Evolutionary conservation across 2,888 invertebrate genomes (phyloP).

Genomic region (Aphidoletes aphidimyza): DNA sequence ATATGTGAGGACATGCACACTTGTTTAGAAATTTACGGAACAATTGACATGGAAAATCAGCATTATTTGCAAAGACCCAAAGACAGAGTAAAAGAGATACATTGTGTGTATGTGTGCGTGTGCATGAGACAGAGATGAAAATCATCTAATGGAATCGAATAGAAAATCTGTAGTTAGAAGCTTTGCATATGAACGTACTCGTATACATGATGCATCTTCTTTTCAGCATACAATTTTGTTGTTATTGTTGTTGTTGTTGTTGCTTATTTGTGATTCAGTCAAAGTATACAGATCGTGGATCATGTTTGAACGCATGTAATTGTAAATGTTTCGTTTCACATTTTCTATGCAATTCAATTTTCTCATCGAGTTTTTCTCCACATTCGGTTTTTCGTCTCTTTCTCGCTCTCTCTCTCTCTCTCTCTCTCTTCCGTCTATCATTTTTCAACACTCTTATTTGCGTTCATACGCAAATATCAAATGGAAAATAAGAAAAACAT

Average conservation of each 20-base stretch:
- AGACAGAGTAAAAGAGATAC: no score
- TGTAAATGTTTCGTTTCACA: no score
- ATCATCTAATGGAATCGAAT: conserved; percentile 22
- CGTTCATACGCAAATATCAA: no score
- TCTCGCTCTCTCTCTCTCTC: neutral
- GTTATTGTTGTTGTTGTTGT: no score
- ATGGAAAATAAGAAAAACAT: no score
- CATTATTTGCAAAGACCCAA: neutral
- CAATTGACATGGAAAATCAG: conserved; percentile 40
- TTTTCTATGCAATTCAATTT: neutral
- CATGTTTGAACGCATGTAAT: no score
- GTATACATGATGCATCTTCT: neutral
- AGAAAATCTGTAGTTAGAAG: neutral
- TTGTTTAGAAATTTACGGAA: conserved; percentile 4
- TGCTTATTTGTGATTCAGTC: neutral
- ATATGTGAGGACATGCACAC: neutral
- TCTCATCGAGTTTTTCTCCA: no score
- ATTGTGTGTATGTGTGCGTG: no score
- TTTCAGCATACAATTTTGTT: neutral
- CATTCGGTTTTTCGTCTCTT: neutral
- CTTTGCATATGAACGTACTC: neutral
- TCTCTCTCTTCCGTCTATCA: neutral
- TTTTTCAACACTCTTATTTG: no score
- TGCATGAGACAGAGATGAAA: neutral
- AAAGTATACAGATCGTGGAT: neutral